Base-by-base conservation (phyloP, 2,797 vertebrate genomes). In the Sebastes cheni region DNA sequence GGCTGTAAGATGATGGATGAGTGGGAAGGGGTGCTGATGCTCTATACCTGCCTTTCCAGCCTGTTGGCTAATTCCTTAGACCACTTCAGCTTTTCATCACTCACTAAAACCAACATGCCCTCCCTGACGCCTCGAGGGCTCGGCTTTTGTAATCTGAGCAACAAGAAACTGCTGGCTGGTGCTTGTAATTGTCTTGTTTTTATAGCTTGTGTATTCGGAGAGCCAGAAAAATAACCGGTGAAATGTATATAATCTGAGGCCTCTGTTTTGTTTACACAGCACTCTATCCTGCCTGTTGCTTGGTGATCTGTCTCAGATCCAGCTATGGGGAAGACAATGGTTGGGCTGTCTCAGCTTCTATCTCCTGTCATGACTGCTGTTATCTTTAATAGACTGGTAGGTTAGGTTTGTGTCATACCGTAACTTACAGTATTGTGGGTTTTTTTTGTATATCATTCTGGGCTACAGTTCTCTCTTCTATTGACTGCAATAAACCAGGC, bases 41-140 rank as follows among this genome's bases (percentile, higher is more conserved):
- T 86, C 72, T 80, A 5, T 20, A 86, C 91, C 90, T 90, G 90
- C 81, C 89, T 82, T 89, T 88, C 81, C 92, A 89, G 92, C 88
- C 91, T 93, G 90, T 94, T 94, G 93, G 94, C 94, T 95, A 93
- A 96, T 95, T 95, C 95, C 86, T 93, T 71, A 88, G 92, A 93
- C 94, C 93, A 92, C 92, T 92, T 95, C 78, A 91, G 72, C 84
- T 93, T 94, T 95, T 95, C 94, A 95, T 93, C 93, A 54, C 89
- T 85, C 85, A 58, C 78, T 87, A 79, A 95, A 94, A 90, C 70
- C 75, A 83, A 83, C 84, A 89, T 70, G 73, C 88, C 64, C 59
- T 88, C 77, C 55, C 77, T 54, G 75, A 91, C 72, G 86, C 93
- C 92, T 92, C 10, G 1, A 80, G 91, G 93, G 84, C 86, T 82